Evolutionary conservation across 2,888 invertebrate species (phyloP), one percentile per base, ranked within the genome.

Genomic region (Dasypogon diadema): DNA sequence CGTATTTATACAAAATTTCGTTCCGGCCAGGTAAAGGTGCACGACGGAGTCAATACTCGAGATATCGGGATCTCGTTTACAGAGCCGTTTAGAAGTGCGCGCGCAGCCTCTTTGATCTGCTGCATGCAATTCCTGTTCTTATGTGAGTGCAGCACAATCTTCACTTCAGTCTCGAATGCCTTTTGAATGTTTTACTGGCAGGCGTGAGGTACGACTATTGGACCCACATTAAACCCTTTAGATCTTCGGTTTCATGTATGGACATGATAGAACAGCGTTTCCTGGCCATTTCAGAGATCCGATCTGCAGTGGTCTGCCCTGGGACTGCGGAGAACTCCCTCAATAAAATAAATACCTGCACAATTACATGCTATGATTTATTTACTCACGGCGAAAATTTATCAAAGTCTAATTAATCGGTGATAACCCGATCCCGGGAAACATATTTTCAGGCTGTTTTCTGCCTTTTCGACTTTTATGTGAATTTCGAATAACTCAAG

Each of bases 391-490:
- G 84, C 85, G 85, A 82, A 82, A 85, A 85, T 85, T 85, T 85
- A 85, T 85, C 85, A 85, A 85, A 84, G 86, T 85, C 85, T 85
- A 85, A 85, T 85, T 85, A 85, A 85, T 85, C 86, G 85, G 84
- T 85, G 85, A 85, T 85, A 85, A 85, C 85, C 84, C 83, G 84
- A 85, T 42, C 78, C 76, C 76, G 54, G 65, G 60, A 70, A 77
- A 74, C 70, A 72, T 76, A 76, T 76, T 74, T 76, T 70, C 70
- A 70, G 70, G 70, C 70, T 54, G 54, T 70, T 70, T 70, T 70
- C 70, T 70, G 54, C 70, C 70, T 70, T 70, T 70, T 70, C 54
- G 70, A 70, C 70, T 70, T 70, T 70, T 70, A 54, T 70, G 54
- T 34, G 70, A 54, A 70, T 54, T 70, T 70, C 70, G 5, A 70